Evolutionary conservation across 2,888 invertebrate species (phyloP).

Genomic region (Noctuana brunneofusca): DNA sequence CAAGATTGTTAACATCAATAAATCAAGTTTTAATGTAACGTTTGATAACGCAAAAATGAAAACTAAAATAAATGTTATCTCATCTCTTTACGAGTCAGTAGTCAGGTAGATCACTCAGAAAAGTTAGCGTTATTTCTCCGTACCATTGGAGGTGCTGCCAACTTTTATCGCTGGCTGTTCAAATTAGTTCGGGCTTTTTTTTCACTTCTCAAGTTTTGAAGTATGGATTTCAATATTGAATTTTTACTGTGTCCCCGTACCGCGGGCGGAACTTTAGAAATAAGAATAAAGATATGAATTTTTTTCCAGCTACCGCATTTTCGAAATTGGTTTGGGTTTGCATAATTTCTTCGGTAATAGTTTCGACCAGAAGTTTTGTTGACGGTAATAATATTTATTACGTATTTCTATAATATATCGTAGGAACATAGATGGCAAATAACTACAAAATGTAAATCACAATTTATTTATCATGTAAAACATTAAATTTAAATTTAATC

Average conservation of each 20-base stretch:
- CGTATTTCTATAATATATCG: neutral
- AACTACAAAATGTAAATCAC: no score
- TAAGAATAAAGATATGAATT: conserved; percentile 31
- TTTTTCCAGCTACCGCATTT: conserved; percentile 13
- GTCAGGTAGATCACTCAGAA: neutral
- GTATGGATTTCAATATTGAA: conserved; percentile 78
- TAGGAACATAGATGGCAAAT: no score
- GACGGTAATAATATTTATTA: neutral
- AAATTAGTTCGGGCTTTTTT: conserved; percentile 69
- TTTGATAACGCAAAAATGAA: no score
- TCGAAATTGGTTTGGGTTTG: conserved; percentile 21
- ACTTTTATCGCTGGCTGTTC: conserved; percentile 70
- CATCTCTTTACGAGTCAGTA: neutral
- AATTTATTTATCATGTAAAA: no score
- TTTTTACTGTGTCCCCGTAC: conserved; percentile 66
- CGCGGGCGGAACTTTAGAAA: conserved; percentile 28
- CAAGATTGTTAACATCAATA: no score
- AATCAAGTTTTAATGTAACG: no score
- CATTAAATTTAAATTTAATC: no score
- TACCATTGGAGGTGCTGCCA: conserved; percentile 66
- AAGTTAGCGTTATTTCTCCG: conserved; percentile 68
- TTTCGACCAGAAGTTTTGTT: conserved; percentile 1
- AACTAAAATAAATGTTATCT: no score
- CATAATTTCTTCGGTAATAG: conserved; percentile 19
- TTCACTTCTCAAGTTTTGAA: conserved; percentile 70